A percentile compares a stretch with the other conserved stretches of the same genome.
These are phyloP conservation scores for Hyppa rectilinea DNA, from an alignment of 2,888 invertebrate species.

Conservation along the genomic window DNA sequence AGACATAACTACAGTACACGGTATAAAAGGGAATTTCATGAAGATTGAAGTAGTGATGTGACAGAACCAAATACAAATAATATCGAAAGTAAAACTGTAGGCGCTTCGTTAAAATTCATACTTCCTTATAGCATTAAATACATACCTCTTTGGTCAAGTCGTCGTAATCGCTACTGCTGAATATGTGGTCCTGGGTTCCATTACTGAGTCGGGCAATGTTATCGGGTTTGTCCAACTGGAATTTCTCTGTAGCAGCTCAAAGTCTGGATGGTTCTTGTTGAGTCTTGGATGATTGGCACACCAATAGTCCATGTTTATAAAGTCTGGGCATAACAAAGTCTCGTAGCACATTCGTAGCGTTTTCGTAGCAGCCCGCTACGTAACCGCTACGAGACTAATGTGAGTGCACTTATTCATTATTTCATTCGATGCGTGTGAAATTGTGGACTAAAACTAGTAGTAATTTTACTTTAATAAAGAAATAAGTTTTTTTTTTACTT, in stretches of 20 bases:
- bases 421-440: background rate
- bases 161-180: too few species aligned
- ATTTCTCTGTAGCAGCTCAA: too few species aligned
- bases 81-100: slow-evolving; percentile 8
- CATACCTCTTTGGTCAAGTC: too few species aligned
- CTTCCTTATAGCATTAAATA: too few species aligned
- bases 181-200: too few species aligned
- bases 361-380: slow-evolving; percentile 17
- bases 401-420: too few species aligned
- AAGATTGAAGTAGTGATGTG: slow-evolving; percentile 44
- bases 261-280: too few species aligned
- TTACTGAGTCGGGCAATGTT: too few species aligned
- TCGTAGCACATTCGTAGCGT: slow-evolving; percentile 18
- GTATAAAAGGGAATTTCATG: slow-evolving; percentile 34
- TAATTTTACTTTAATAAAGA: background rate
- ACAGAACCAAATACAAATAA: background rate
- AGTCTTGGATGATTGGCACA: background rate
- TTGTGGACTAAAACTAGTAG: background rate
- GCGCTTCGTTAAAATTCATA: background rate
- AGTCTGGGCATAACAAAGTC: background rate
- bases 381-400: background rate
- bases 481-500: background rate
- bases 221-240: too few species aligned
- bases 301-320: background rate
- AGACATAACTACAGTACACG: slow-evolving; percentile 36